phyloP scores from a whole-genome alignment of 2,888 invertebrate species.

The Onthophagus sagittarius region DNA sequence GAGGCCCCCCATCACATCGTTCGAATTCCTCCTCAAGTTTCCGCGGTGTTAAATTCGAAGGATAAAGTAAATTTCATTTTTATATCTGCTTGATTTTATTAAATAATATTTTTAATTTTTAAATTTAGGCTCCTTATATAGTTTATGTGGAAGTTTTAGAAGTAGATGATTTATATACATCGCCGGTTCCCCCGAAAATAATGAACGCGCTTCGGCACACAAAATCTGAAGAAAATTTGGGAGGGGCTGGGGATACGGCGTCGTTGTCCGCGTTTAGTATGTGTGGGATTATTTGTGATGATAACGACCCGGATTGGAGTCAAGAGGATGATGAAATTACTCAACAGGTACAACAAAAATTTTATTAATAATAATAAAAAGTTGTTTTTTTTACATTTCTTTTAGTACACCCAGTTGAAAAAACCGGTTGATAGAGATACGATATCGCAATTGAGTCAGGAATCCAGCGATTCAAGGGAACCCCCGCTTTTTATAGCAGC shows the following conservation, averaged over 20 bases:
- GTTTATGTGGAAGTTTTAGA: slow-evolving; percentile 96
- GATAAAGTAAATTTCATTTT: slow-evolving; percentile 66
- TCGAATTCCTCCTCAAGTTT: slow-evolving; percentile 93
- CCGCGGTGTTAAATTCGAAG: slow-evolving; percentile 98
- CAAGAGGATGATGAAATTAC: slow-evolving; percentile 95
- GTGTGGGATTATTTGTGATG: slow-evolving; percentile 54
- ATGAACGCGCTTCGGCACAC: slow-evolving; percentile 85
- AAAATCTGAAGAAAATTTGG: slow-evolving; percentile 88
- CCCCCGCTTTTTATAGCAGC: slow-evolving; percentile 74
- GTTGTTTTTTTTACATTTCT: slow-evolving; percentile 19
- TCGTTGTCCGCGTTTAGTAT: slow-evolving; percentile 51
- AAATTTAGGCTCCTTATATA: slow-evolving; percentile 89
- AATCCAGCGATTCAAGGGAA: slow-evolving; percentile 73
- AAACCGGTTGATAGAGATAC: slow-evolving; percentile 71
- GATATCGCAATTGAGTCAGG: slow-evolving; percentile 86
- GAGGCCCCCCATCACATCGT: slow-evolving; percentile 87
- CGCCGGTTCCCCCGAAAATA: slow-evolving; percentile 85
- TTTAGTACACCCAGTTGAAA: slow-evolving; percentile 63
- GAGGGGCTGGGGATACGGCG: slow-evolving; percentile 44
- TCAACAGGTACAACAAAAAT: slow-evolving; percentile 65
- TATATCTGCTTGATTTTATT: neutral
- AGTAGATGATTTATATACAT: slow-evolving; percentile 76
- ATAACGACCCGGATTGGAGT: slow-evolving; percentile 76
- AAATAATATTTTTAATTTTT: neutral
- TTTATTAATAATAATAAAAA: neutral